Percentiles rank a stretch among this genome's conserved stretches.
Conservation (phyloP, 2,888 invertebrate genomes). For the Drosophila imparisetae region DNA sequence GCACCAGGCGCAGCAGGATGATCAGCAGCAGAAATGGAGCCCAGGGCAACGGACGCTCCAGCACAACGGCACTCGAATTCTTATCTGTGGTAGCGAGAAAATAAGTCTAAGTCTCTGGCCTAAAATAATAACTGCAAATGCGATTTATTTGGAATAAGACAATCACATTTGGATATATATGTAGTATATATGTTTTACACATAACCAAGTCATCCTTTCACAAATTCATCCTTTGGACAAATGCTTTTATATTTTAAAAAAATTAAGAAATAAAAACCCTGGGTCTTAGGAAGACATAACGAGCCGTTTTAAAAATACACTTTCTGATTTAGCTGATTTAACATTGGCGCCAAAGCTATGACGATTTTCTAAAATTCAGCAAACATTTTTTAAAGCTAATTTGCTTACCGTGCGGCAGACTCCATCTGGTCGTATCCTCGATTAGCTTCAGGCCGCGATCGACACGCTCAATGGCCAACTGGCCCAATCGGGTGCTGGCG, state of each 20-base stretch:
- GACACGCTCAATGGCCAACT: conserved; percentile 72
- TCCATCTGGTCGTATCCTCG: conserved; percentile 84
- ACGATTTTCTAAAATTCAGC: not conserved
- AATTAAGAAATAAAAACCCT: not conserved
- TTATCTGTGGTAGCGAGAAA: conserved; percentile 29
- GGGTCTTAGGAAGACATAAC: not conserved
- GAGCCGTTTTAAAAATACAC: not conserved
- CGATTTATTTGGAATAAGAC: not conserved
- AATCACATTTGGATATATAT: not conserved
- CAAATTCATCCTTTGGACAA: too few relatives aligned
- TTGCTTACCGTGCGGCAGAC: conserved; percentile 80
- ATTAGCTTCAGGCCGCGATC: conserved; percentile 78
- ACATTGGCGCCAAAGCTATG: not conserved
- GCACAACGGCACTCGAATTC: conserved; percentile 30
- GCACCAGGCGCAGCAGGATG: conserved; percentile 73
- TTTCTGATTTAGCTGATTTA: not conserved
- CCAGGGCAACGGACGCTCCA: conserved; percentile 83
- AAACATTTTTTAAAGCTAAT: not conserved
- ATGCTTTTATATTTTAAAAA: not conserved
- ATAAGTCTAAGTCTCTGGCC: not conserved
- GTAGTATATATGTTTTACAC: not conserved
- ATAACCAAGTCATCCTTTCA: not conserved
- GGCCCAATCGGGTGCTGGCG: conserved; percentile 79
- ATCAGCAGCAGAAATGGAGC: conserved; percentile 80
- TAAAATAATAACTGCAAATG: not conserved